These are phyloP conservation scores for Macaca mulatta DNA, from an alignment of 2,113 vertebrate species.

Conservation along the genomic window DNA sequence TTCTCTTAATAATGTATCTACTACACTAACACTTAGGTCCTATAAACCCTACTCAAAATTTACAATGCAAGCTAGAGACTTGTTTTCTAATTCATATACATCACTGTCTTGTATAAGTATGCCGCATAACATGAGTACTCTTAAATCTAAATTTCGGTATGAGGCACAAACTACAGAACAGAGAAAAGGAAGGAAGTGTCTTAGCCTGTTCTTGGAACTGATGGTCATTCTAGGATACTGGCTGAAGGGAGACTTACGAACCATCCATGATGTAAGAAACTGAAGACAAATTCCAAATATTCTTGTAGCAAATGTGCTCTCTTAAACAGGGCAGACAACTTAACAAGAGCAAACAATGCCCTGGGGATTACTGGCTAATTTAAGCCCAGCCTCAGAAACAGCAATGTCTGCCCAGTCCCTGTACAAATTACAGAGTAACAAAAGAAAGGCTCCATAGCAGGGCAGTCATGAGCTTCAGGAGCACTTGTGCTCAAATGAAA, in stretches of 20 bases:
- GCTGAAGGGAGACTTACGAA: background rate
- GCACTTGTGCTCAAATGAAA: no score
- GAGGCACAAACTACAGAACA: slow-evolving; percentile 24
- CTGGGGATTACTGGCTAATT: background rate
- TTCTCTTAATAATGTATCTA: background rate
- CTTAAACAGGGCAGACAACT: background rate
- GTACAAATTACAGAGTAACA: background rate
- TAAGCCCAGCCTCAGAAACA: background rate
- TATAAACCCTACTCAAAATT: slow-evolving; percentile 16
- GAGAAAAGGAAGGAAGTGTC: background rate
- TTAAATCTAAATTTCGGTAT: slow-evolving; percentile 7
- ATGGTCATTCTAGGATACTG: background rate
- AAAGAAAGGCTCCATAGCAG: background rate
- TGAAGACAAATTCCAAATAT: slow-evolving; percentile 8
- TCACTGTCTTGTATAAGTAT: background rate
- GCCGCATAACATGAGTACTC: background rate
- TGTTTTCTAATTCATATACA: slow-evolving; percentile 22
- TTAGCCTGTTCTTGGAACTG: background rate
- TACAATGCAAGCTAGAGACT: background rate
- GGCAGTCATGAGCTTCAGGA: background rate
- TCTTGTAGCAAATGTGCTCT: background rate
- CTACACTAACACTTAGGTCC: background rate
- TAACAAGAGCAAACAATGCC: background rate
- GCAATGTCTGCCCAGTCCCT: background rate
- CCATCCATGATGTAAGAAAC: background rate